These are phyloP conservation scores for Hypomesus transpacificus DNA, from an alignment of 2,113 vertebrate species.

Conservation along the genomic window DNA sequence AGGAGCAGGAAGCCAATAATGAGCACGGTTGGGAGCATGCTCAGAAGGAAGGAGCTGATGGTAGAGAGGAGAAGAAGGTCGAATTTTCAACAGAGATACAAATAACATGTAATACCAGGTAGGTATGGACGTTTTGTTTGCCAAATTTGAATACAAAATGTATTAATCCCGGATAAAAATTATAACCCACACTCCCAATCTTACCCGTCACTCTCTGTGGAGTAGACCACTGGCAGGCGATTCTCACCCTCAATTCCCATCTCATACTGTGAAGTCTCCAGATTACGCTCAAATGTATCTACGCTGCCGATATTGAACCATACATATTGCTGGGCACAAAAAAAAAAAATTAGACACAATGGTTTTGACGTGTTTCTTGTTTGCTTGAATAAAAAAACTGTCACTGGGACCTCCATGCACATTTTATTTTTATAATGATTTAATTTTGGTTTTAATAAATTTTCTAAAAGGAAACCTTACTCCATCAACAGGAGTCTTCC, in stretches of 20 bases:
- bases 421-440: no score
- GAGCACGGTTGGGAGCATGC: slow-evolving; percentile 87
- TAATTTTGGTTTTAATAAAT: no score
- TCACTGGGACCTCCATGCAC: no score
- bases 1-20: slow-evolving; percentile 90
- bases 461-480: slow-evolving; percentile 66
- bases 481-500: slow-evolving; percentile 82
- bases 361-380: no score
- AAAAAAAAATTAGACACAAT: not conserved
- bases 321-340: slow-evolving; percentile 74
- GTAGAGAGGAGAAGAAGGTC: not conserved
- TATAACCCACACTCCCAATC: slow-evolving; percentile 14
- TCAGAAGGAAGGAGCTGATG: slow-evolving; percentile 84
- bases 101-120: not conserved
- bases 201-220: slow-evolving; percentile 92
- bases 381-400: no score
- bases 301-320: slow-evolving; percentile 99
- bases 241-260: slow-evolving; percentile 91
- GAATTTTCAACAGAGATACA: no score
- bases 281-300: slow-evolving; percentile 94
- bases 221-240: slow-evolving; percentile 88
- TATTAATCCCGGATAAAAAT: not conserved
- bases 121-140: no score
- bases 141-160: not conserved
- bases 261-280: slow-evolving; percentile 90